Base-by-base conservation (phyloP, 2,797 vertebrate species). In the Tachyglossus aculeatus region DNA sequence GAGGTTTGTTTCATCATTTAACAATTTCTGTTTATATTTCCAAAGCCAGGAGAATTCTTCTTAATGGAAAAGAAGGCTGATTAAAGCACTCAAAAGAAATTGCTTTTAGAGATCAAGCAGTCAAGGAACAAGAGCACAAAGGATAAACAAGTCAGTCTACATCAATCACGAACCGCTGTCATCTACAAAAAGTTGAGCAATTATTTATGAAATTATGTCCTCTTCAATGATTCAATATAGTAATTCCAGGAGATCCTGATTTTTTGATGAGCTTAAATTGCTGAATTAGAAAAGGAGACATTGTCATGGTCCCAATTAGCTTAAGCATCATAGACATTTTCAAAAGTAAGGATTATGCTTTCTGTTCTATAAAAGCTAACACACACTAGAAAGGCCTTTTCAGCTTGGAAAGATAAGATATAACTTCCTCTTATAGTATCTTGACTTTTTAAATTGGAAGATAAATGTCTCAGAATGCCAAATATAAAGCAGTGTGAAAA, bases 121-220 rank as follows among this genome's bases (percentile, higher is more conserved):
- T 47, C 52, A 71, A 80, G 58, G 61, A 80, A 56, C 21, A 63
- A 77, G 89, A 91, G 88, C 81, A 86, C 48, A 37, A 65, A 51
- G 50, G 81, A 84, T 83, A 89, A 90, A 87, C 77, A 86, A 45
- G 70, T 77, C 77, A 43, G 4, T 68, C 47, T 60, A 38, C 67
- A 87, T 86, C 88, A 81, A 14, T 86, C 83, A 83, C 48, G 85
- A 72, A 44, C 52, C 84, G 78, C 81, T 90, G 85, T 38, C 62
- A 68, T 50, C 56, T 77, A 63, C 59, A 87, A 83, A 72, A 89
- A 89, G 41, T 71, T 81, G 61, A 90, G 86, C 83, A 91, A 90
- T 91, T 90, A 91, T 89, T 92, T 90, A 91, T 91, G 86, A 91
- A 91, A 91, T 90, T 90, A 90, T 82, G 51, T 88, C 82, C 86